phyloP scores from a whole-genome alignment of 2,113 vertebrate species.

The Beaufortia kweichowensis region DNA sequence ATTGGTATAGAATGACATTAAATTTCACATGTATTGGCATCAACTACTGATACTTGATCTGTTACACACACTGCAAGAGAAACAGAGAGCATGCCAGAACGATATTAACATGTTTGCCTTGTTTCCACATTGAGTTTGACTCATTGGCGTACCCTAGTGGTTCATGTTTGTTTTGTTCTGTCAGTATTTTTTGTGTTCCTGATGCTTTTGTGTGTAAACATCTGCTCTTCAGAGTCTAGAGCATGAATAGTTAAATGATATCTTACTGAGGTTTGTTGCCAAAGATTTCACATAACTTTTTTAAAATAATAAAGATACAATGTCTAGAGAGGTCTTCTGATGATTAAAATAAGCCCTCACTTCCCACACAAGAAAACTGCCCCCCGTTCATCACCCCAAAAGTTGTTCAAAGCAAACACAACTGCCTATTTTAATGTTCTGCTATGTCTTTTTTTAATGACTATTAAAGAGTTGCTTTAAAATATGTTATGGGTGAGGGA shows the following conservation, averaged over 20 bases:
- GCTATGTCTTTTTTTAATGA: constrained; percentile 15
- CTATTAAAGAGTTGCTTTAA: not conserved
- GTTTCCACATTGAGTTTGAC: constrained; percentile 29
- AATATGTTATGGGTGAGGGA: not conserved
- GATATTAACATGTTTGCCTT: constrained; percentile 5
- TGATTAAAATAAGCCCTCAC: constrained; percentile 16
- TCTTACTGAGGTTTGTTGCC: not conserved
- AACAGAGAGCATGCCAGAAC: constrained; percentile 2
- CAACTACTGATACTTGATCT: too few relatives aligned
- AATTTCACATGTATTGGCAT: too few relatives aligned
- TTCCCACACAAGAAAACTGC: constrained; percentile 26
- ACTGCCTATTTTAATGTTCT: constrained; percentile 1
- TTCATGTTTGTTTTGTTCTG: constrained; percentile 34
- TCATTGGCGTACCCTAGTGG: constrained; percentile 33
- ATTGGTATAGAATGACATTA: too few relatives aligned
- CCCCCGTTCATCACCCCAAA: constrained; percentile 16
- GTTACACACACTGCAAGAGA: not conserved
- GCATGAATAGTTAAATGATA: constrained; percentile 42
- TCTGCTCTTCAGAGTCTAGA: constrained; percentile 10
- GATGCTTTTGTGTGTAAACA: constrained; percentile 8
- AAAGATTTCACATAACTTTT: not conserved
- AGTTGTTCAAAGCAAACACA: not conserved
- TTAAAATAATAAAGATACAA: not conserved
- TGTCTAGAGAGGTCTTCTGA: not conserved
- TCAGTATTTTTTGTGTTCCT: constrained; percentile 27